A percentile compares a stretch with the other conserved stretches of the same genome.
Conservation (phyloP, 2,113 vertebrate species). For the Euleptes europaea region DNA sequence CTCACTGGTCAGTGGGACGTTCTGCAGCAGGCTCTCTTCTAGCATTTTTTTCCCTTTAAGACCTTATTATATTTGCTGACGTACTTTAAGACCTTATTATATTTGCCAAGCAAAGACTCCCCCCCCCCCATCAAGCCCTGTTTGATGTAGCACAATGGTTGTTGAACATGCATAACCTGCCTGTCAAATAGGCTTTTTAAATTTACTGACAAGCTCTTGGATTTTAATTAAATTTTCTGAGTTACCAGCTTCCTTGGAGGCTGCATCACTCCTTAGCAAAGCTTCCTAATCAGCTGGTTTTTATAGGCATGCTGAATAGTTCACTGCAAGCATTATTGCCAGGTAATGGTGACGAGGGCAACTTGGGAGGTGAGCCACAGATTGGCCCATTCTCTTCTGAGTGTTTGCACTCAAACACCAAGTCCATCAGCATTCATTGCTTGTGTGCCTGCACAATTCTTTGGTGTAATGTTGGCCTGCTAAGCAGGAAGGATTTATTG, state of each 20-base stretch:
- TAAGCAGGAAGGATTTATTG: no score
- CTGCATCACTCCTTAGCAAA: slow-evolving; percentile 2
- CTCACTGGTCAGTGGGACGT: no score
- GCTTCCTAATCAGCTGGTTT: background rate
- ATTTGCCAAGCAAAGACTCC: background rate
- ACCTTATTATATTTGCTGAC: background rate
- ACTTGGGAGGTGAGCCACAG: no score
- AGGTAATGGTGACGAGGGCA: no score
- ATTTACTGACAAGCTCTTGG: slow-evolving; percentile 7
- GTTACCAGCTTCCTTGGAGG: background rate
- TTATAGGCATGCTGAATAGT: background rate
- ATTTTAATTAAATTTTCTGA: slow-evolving; percentile 1
- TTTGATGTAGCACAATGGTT: background rate
- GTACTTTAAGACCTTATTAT: background rate
- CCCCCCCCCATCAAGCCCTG: background rate
- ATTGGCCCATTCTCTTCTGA: no score
- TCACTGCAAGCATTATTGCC: no score
- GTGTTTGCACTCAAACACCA: no score
- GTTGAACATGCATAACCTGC: background rate
- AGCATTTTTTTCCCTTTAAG: no score
- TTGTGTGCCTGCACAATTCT: no score
- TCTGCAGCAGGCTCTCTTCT: no score
- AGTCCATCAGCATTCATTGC: no score
- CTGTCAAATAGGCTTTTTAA: background rate
- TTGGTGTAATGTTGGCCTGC: no score